A percentile compares a stretch with the other conserved stretches of the same genome.
These are phyloP conservation scores for Nebria brevicollis DNA, from an alignment of 2,888 invertebrate species.

Conservation along the genomic window DNA sequence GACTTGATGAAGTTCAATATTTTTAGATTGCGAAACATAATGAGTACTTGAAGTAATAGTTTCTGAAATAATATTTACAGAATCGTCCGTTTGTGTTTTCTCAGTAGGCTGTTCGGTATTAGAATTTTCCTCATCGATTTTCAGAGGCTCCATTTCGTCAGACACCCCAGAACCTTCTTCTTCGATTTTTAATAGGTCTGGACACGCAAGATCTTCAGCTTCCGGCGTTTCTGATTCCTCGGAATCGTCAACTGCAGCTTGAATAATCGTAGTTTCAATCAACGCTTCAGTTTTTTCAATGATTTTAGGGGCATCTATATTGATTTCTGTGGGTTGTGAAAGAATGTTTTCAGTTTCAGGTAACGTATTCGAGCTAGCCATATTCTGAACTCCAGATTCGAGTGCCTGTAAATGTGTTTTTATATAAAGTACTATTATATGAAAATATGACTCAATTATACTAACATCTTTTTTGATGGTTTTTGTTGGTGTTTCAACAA, in stretches of 20 bases:
- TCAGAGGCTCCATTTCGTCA: background rate
- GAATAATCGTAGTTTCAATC: background rate
- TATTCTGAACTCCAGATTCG: background rate
- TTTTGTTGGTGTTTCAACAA: too few species aligned
- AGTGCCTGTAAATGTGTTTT: background rate
- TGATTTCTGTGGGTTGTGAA: background rate
- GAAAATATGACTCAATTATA: background rate
- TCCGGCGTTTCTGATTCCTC: background rate
- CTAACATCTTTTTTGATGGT: background rate
- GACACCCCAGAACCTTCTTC: background rate
- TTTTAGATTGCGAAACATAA: background rate
- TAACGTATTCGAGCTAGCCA: background rate
- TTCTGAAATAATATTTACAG: background rate
- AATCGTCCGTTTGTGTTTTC: background rate
- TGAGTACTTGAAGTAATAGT: background rate
- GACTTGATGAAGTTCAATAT: slow-evolving; percentile 9
- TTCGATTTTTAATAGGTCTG: background rate
- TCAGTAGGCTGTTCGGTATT: background rate
- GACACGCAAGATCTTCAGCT: background rate
- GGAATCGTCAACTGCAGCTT: background rate
- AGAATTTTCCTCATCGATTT: slow-evolving; percentile 2
- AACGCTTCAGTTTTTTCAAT: too few species aligned
- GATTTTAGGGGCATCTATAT: too few species aligned
- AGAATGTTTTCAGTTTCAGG: background rate
- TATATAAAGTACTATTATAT: background rate